Evolutionary conservation across 2,888 invertebrate genomes (phyloP).

Genomic region (Muscina levida): DNA sequence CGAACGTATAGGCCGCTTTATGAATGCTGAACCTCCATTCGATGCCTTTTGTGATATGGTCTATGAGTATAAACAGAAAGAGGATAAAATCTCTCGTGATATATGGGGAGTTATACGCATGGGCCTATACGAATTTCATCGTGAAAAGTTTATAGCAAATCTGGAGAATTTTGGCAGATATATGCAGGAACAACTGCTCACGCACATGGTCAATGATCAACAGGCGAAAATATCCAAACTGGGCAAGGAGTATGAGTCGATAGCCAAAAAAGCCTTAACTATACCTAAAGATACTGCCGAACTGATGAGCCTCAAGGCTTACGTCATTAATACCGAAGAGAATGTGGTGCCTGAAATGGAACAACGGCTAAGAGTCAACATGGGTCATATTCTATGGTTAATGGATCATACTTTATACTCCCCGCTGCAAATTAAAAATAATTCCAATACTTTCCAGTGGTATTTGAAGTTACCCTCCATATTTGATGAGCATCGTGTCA

Average conservation of each 20-base stretch:
- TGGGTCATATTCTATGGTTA: constrained; percentile 89
- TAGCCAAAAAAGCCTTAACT: constrained; percentile 88
- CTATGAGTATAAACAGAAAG: constrained; percentile 83
- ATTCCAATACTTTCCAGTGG: constrained; percentile 94
- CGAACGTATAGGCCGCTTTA: constrained; percentile 84
- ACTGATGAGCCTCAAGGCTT: constrained; percentile 90
- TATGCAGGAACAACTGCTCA: constrained; percentile 86
- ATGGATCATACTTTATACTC: constrained; percentile 90
- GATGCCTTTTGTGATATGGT: constrained; percentile 84
- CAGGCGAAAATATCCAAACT: constrained; percentile 90
- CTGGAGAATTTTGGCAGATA: constrained; percentile 85
- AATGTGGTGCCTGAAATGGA: constrained; percentile 87
- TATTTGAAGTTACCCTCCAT: constrained; percentile 89
- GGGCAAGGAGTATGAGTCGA: constrained; percentile 90
- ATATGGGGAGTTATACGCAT: constrained; percentile 84
- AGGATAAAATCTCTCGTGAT: constrained; percentile 83
- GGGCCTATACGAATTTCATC: constrained; percentile 92
- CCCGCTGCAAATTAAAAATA: constrained; percentile 92
- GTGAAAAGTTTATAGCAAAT: constrained; percentile 87
- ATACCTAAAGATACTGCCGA: constrained; percentile 92
- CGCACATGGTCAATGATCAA: constrained; percentile 89
- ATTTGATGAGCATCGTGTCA: constrained; percentile 90
- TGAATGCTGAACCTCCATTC: constrained; percentile 84
- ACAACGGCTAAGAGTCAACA: constrained; percentile 84
- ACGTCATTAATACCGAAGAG: constrained; percentile 87